Percentiles rank a stretch among this genome's conserved stretches.
Conservation (phyloP, 2,113 vertebrate genomes). For the Leuciscus idus region DNA sequence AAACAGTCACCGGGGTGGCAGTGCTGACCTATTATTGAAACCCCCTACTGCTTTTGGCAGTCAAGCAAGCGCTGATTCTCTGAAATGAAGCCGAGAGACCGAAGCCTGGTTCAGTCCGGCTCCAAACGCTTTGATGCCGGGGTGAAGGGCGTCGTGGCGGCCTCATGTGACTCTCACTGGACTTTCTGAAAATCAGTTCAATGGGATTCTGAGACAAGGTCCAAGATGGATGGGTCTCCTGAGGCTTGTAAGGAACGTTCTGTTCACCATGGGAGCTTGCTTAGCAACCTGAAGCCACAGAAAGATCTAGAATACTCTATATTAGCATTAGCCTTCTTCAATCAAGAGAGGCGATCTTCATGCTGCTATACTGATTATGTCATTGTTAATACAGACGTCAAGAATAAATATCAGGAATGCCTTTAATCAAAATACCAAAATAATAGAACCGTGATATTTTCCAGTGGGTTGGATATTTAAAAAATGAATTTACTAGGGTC, state of each 20-base stretch:
- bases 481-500: not conserved
- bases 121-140: conserved; percentile 67
- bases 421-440: not conserved
- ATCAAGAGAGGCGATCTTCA: not conserved
- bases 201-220: conserved; percentile 75
- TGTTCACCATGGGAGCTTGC: conserved; percentile 59
- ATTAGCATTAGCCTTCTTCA: not conserved
- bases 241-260: conserved; percentile 67
- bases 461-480: not conserved
- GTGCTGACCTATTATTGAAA: conserved; percentile 28
- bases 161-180: conserved; percentile 65
- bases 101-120: conserved; percentile 44
- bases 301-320: conserved; percentile 3
- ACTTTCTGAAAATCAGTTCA: conserved; percentile 74
- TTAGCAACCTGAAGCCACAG: conserved; percentile 41
- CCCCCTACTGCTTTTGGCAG: conserved; percentile 35
- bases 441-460: not conserved
- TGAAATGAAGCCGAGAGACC: conserved; percentile 25
- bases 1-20: conserved; percentile 46
- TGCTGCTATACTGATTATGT: not conserved
- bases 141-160: conserved; percentile 63
- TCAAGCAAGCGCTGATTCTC: not conserved
- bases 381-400: not conserved
- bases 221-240: conserved; percentile 75
- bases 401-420: not conserved